These are phyloP conservation scores for Ctenopoma kingsleyae DNA, from an alignment of 2,797 vertebrate genomes.

Conservation along the genomic window DNA sequence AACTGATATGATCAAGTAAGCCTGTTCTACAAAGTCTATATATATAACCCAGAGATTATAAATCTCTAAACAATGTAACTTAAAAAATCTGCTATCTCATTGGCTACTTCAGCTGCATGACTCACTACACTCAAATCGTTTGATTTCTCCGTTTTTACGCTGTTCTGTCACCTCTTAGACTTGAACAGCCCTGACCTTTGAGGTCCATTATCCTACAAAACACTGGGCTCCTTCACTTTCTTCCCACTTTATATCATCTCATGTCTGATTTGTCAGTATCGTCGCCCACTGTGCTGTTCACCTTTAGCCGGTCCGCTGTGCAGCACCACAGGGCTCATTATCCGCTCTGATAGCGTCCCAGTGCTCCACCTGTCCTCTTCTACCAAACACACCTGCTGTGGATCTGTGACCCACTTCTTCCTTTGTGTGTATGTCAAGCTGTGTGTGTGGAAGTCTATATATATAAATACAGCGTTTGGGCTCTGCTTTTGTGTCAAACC, in stretches of 20 bases:
- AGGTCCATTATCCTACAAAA: conserved; percentile 15
- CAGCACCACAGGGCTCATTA: conserved; percentile 51
- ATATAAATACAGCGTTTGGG: conserved; percentile 7
- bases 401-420: conserved; percentile 46
- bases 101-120: not conserved
- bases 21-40: not conserved
- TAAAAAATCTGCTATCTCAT: not conserved
- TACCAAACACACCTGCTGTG: conserved; percentile 49
- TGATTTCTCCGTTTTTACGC: not conserved
- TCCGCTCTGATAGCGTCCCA: conserved; percentile 17
- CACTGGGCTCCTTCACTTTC: not conserved
- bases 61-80: not conserved
- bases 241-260: not conserved
- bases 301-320: conserved; percentile 38
- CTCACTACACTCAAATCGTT: not conserved
- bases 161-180: conserved; percentile 1
- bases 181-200: conserved; percentile 14
- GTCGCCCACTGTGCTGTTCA: conserved; percentile 47
- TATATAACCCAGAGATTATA: not conserved
- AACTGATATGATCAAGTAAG: too few species aligned
- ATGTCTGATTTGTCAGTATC: conserved; percentile 10
- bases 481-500: conserved; percentile 20
- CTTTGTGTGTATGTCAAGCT: conserved; percentile 1
- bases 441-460: conserved; percentile 12
- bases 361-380: conserved; percentile 34